phyloP scores from a whole-genome alignment of 2,113 vertebrate genomes.

The Panurus biarmicus region DNA sequence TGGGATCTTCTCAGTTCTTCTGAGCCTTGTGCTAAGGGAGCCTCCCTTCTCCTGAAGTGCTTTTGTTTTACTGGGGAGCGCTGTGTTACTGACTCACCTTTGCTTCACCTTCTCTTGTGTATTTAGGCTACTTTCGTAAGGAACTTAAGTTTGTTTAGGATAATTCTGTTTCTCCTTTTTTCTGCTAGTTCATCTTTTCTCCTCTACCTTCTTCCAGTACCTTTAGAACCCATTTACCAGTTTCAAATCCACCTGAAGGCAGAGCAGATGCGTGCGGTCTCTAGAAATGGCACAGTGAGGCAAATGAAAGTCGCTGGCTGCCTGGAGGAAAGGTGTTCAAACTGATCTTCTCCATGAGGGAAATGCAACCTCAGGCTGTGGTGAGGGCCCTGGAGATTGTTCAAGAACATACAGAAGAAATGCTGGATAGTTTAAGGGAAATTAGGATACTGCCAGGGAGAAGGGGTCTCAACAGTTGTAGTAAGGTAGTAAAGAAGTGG shows the following conservation, averaged over 20 bases:
- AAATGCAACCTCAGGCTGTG: neutral
- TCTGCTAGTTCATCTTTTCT: neutral
- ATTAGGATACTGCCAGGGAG: neutral
- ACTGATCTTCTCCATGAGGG: neutral
- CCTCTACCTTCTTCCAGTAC: neutral
- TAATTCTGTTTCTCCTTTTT: neutral
- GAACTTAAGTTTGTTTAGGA: neutral
- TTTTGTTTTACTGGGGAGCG: neutral
- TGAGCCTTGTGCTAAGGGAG: neutral
- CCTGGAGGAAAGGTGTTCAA: neutral
- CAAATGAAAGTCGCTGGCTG: fast-evolving
- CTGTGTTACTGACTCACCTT: neutral
- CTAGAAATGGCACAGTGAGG: neutral
- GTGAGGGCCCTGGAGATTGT: neutral
- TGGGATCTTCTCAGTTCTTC: neutral
- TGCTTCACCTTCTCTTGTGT: neutral
- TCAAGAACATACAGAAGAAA: neutral
- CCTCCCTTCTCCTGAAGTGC: neutral
- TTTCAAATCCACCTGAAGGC: neutral
- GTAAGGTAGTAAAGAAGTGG: neutral
- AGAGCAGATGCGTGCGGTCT: neutral
- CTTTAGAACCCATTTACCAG: neutral
- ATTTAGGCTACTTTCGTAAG: neutral
- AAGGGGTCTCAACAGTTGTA: neutral
- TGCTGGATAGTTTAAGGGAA: neutral